Base-by-base conservation (phyloP, 2,888 invertebrate species). In the Drosophila mercatorum region DNA sequence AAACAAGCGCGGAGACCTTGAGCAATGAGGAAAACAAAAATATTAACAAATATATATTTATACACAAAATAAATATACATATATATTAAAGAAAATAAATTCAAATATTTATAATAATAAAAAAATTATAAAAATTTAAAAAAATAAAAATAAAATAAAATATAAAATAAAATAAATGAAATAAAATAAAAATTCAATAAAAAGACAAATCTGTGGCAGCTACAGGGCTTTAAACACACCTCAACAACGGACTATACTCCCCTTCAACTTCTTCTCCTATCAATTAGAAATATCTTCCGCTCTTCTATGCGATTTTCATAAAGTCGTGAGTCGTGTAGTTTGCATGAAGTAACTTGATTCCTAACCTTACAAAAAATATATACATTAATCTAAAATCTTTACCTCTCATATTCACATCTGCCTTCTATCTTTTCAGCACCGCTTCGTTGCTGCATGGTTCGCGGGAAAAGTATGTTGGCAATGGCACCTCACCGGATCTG, bases 401-500 rank as follows among this genome's bases (percentile, higher is more conserved):
- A 1, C 22, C 22, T 22, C 28, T 0, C 4, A 28, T 28, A 28
- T 4, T 28, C 28, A 28, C 3, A 28, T 28, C 2, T 28, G 28
- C 5, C 5, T 47, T 14, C 11, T 11, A 8, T 5, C 28, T 3
- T 49, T 40, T 0, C 28, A 93, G 93, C 22, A 93, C 93, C 26
- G 78, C 81, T 3, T 88, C 92, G 0, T 75, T 93, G 22, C 72
- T 92, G 14, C 80, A 85, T 74, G 73, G 85, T 5, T 61, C 85
- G n/a, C 76, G 79, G 0, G 71, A 72, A 0, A 72, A 89, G 2
- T 88, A 90, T 1, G 80, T 70, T 22, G 92, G 93, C 52, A 93
- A 93, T 71, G 93, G 92, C 36, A 92, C 95, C 0, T 93, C 94
- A 2, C 92, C 95, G 7, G 94, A 95, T 28, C 93, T 95, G 83